Evolutionary conservation across 2,888 invertebrate species (phyloP).

Genomic region (Drosophila subquinaria): DNA sequence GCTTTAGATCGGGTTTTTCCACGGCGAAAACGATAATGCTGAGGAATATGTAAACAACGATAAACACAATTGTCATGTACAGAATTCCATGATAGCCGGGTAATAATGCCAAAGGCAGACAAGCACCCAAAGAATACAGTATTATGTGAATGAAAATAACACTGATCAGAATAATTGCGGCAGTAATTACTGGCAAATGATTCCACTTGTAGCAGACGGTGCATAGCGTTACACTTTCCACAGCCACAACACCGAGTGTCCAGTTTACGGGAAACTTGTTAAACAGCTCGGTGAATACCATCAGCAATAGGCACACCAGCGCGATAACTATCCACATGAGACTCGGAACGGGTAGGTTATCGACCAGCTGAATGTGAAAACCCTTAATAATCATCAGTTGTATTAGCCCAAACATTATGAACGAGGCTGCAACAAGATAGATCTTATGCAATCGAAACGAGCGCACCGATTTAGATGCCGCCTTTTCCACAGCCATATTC

Average conservation of each 20-base stretch:
- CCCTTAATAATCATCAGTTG: conserved; percentile 17
- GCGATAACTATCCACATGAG: conserved; percentile 41
- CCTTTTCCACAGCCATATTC: neutral
- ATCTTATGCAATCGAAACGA: conserved; percentile 1
- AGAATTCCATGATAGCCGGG: conserved; percentile 37
- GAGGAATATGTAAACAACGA: conserved; percentile 22
- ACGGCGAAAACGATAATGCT: conserved; percentile 7
- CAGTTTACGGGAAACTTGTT: conserved; percentile 49
- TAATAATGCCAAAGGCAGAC: conserved; percentile 35
- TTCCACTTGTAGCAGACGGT: conserved; percentile 33
- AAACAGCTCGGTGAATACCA: conserved; percentile 30
- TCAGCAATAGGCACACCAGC: conserved; percentile 19
- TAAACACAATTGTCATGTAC: conserved; percentile 14
- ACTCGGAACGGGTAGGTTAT: conserved; percentile 19
- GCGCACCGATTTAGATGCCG: too few species aligned
- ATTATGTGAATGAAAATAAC: neutral
- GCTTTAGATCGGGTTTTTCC: accelerated
- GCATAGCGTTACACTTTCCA: conserved; percentile 35
- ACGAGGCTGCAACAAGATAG: neutral
- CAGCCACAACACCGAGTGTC: conserved; percentile 29
- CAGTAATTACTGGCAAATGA: neutral
- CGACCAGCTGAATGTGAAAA: neutral
- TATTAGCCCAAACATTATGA: conserved; percentile 3
- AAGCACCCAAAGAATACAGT: conserved; percentile 25
- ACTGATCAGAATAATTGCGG: neutral